Base-by-base conservation (phyloP, 2,797 vertebrate genomes). In the Neosilurus mollespiculum region DNA sequence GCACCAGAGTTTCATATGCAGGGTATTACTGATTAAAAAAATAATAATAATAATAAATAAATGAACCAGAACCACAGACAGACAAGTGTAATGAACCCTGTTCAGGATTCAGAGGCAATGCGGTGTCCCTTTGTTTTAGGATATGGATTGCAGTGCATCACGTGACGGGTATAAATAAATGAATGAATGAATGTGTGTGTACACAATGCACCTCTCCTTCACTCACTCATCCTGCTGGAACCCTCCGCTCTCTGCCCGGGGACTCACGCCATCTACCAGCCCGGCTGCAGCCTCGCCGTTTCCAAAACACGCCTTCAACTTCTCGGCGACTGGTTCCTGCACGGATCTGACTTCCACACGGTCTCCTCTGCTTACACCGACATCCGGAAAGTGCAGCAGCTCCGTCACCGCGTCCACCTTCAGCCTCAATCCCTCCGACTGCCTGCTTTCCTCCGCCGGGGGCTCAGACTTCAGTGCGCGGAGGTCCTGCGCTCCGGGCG, bases 171-270 rank as follows among this genome's bases (percentile, higher is more conserved):
- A n/a, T 10, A 65, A 51, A 26, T 18, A 20, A 65, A 65, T 18
- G 4, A n/a, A 16, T 64, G 0, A 64, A 49, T 49, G 9, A 78
- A 62, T 51, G 30, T 30, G 30, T 30, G 30, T 30, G 30, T 51
- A 22, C 37, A 18, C 14, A 1, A 30, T 30, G 30, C 65, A 30
- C 3, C 51, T 24, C 34, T 51, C 34, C 9, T 18, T 34, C 61
- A 95, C 97, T 97, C 94, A 99, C 98, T 97, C 94, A 88, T 98
- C 97, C 78, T 92, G 92, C 88, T 95, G 94, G 90, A 97, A 92
- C 70, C 96, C 93, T 89, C 92, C 92, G 78, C 96, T 91, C 92
- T 98, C 96, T 0, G 91, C 92, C 82, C 97, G 95, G 88, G 90
- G 93, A 58, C 87, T 91, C 89, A 94, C 93, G 0, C 93, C 91